phyloP scores from a whole-genome alignment of 2,113 vertebrate species.

The Bombycilla garrulus region DNA sequence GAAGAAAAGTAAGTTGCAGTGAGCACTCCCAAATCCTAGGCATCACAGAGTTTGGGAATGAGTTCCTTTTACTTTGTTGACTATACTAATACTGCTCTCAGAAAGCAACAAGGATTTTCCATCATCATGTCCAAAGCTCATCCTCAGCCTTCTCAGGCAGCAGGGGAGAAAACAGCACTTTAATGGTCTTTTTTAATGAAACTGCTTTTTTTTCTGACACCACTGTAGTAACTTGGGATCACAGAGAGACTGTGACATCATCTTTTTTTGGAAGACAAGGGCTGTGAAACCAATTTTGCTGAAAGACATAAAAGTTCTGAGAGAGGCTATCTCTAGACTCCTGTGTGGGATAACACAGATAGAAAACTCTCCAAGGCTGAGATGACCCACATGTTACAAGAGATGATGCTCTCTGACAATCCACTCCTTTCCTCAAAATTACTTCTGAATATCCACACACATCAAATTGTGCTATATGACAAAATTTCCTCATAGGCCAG shows the following conservation, averaged over 20 bases:
- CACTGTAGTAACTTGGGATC: not conserved
- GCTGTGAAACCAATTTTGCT: not conserved
- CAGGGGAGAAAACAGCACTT: not conserved
- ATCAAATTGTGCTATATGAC: not conserved
- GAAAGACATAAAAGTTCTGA: not conserved
- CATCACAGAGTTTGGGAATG: not conserved
- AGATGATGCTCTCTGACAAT: not conserved
- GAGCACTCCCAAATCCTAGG: not conserved
- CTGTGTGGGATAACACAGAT: rapidly evolving
- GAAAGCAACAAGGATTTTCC: not conserved
- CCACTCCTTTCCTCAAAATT: not conserved
- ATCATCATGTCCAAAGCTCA: not conserved
- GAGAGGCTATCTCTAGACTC: not conserved
- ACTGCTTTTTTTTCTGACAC: not conserved
- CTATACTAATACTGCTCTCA: not conserved
- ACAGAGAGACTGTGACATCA: not conserved
- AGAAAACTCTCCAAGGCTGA: not conserved
- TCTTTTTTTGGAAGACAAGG: not conserved
- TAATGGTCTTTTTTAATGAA: not conserved
- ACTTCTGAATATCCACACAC: not conserved
- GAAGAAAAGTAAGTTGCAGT: not conserved
- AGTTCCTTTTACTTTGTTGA: not conserved
- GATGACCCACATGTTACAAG: not conserved
- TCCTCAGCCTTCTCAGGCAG: not conserved
- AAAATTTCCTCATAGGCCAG: not conserved